These are phyloP conservation scores for Virgularia gustaviana DNA, from an alignment of 92 coral and sea anemone genomes.

Conservation along the genomic window DNA sequence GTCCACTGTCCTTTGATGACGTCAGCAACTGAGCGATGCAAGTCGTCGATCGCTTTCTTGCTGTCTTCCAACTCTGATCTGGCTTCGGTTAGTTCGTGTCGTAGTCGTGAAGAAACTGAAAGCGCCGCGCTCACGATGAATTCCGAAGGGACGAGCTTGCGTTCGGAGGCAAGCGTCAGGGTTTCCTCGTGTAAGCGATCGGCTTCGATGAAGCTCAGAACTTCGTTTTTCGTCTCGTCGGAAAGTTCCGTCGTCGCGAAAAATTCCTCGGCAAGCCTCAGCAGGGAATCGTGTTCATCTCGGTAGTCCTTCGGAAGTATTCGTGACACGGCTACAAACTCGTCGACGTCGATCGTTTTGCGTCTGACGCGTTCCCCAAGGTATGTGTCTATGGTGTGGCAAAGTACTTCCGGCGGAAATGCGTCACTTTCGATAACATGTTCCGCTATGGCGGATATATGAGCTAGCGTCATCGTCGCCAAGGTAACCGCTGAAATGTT, in stretches of 20 bases:
- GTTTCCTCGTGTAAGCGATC: conserved; percentile 32
- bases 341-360: conserved; percentile 10
- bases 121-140: conserved; percentile 32
- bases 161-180: conserved; percentile 13
- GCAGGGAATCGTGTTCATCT: conserved; percentile 32
- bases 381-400: conserved; percentile 14
- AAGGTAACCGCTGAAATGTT: conserved; percentile 1
- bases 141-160: conserved; percentile 29
- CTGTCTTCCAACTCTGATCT: conserved; percentile 9
- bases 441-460: conserved; percentile 27
- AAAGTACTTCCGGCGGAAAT: conserved; percentile 1
- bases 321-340: conserved; percentile 16
- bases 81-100: conserved; percentile 30
- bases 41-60: conserved; percentile 1
- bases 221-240: conserved; percentile 16
- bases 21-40: not conserved
- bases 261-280: conserved; percentile 25
- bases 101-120: conserved; percentile 41
- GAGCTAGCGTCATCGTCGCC: conserved; percentile 21
- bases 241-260: conserved; percentile 11
- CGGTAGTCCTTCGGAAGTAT: conserved; percentile 35
- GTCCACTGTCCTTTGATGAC: conserved; percentile 31
- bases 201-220: conserved; percentile 21
- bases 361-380: conserved; percentile 28
- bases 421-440: conserved; percentile 2